Evolutionary conservation across 2,113 vertebrate genomes (phyloP).

Genomic region (Chionis minor): DNA sequence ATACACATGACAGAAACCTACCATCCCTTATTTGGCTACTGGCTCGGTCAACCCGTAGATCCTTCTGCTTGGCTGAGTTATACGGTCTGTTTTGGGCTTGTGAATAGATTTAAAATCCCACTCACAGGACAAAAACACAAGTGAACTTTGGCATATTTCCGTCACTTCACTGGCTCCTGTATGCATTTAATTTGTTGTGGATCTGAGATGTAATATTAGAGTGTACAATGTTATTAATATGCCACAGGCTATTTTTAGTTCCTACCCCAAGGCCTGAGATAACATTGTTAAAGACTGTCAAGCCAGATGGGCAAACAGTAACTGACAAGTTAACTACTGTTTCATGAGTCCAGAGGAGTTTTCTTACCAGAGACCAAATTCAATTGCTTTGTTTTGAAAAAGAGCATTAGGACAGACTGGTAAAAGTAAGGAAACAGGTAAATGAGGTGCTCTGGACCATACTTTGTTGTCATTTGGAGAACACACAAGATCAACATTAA

Average conservation of each 20-base stretch:
- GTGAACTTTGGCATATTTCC: background rate
- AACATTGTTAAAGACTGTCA: background rate
- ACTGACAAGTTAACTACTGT: background rate
- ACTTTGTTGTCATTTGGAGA: conserved; percentile 32
- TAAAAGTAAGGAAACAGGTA: background rate
- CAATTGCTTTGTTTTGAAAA: conserved; percentile 14
- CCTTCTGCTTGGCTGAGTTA: background rate
- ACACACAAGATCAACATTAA: conserved; percentile 3
- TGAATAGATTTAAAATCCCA: background rate
- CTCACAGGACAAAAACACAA: background rate
- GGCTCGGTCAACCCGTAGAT: background rate
- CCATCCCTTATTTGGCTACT: background rate
- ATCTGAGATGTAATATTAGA: background rate
- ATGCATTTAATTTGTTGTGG: background rate
- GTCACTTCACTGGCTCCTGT: background rate
- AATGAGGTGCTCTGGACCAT: conserved; percentile 1
- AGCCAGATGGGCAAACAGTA: background rate
- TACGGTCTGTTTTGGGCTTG: background rate
- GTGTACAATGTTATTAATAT: background rate
- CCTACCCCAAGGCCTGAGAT: background rate
- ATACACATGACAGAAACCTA: background rate
- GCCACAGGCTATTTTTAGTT: background rate
- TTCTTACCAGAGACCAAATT: background rate
- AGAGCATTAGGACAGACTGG: background rate
- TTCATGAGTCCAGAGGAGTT: background rate